A percentile compares a stretch with the other conserved stretches of the same genome.
Conservation (phyloP, 2,797 vertebrate species). For the Acropternis orthonyx region DNA sequence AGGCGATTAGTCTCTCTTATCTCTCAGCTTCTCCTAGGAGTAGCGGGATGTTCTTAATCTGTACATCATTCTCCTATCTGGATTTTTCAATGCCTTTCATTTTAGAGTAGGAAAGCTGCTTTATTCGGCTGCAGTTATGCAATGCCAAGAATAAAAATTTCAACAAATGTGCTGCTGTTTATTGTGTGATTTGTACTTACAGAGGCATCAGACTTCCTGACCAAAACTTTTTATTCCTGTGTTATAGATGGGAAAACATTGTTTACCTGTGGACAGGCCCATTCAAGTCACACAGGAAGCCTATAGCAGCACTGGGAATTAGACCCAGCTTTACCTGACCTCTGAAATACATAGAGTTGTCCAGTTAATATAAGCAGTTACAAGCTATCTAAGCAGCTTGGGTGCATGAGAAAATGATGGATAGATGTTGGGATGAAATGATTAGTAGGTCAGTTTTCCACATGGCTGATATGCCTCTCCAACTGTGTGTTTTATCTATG, state of each 20-base stretch:
- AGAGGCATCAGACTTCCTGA: background rate
- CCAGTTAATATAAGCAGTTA: background rate
- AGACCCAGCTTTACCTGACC: background rate
- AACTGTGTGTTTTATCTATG: conserved; percentile 2
- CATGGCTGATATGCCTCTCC: background rate
- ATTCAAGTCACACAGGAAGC: background rate
- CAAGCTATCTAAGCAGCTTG: conserved; percentile 36
- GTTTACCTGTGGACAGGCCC: background rate
- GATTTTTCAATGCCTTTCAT: background rate
- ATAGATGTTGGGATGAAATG: conserved; percentile 4
- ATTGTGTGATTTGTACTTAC: background rate
- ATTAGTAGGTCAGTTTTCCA: conserved; percentile 59
- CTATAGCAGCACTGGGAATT: background rate
- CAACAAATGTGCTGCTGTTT: background rate
- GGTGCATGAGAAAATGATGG: background rate
- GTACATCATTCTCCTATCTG: conserved; percentile 9
- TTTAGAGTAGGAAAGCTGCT: conserved; percentile 28
- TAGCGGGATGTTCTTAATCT: conserved; percentile 41
- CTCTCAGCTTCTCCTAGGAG: background rate
- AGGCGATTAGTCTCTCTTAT: conserved; percentile 42
- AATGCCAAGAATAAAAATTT: background rate
- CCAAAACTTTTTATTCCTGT: background rate
- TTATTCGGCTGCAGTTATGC: conserved; percentile 13
- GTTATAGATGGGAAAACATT: background rate
- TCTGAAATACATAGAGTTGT: background rate